Evolutionary conservation across 2,113 vertebrate genomes (phyloP).

Genomic region (Cyprinodon brontotheroides): DNA sequence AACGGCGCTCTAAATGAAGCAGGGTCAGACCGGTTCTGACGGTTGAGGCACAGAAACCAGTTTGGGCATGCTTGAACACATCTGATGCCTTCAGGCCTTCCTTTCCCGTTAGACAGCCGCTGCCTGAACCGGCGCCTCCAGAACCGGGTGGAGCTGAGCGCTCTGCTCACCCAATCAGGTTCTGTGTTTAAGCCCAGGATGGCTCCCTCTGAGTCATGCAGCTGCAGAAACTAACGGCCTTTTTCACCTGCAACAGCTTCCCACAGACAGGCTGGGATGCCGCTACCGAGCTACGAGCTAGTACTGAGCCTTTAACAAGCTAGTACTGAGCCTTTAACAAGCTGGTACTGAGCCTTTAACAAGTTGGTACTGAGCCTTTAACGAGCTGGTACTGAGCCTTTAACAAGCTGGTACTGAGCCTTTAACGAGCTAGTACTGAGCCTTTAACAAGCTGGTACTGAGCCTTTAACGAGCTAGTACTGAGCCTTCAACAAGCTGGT

Average conservation of each 20-base stretch:
- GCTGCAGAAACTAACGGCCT: background rate
- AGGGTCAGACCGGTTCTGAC: conserved; percentile 25
- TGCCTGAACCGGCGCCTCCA: conserved; percentile 23
- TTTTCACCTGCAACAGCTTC: background rate
- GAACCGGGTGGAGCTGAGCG: conserved; percentile 31
- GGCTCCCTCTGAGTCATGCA: conserved; percentile 9
- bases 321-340: too few species aligned
- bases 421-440: too few species aligned
- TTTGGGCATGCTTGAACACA: conserved; percentile 63
- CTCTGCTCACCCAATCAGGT: conserved; percentile 25
- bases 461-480: too few species aligned
- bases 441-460: too few species aligned
- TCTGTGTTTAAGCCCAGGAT: conserved; percentile 33
- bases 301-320: too few species aligned
- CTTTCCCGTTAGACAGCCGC: conserved; percentile 46
- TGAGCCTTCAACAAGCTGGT: too few species aligned
- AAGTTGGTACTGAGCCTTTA: too few species aligned
- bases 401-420: too few species aligned
- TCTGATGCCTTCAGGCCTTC: conserved; percentile 18
- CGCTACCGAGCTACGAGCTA: too few species aligned
- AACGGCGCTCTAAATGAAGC: conserved; percentile 11
- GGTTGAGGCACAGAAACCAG: conserved; percentile 10
- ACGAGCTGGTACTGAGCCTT: too few species aligned
- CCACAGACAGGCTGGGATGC: too few species aligned
- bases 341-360: too few species aligned